Base-by-base conservation (phyloP, 2,797 vertebrate genomes). In the Geotrypetes seraphini region DNA sequence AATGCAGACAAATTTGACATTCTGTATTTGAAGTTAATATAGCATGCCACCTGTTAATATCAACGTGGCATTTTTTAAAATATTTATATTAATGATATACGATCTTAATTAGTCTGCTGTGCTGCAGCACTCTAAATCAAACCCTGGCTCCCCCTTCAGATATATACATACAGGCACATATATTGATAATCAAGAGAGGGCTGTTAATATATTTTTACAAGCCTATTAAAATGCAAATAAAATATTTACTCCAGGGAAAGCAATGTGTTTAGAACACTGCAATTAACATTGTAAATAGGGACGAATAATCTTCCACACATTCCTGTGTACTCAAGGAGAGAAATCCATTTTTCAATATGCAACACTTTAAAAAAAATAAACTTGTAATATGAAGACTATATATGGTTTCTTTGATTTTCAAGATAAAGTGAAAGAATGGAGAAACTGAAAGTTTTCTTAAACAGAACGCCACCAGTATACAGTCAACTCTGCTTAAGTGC, bases 351-450 rank as follows among this genome's bases (percentile, higher is more conserved):
- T 71, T 71, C 63, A 74, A 67, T 75, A 57, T 43, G 34, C 64
- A 69, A 73, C 58, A n/a, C n/a, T n/a, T 53, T 31, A 64, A 65
- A 66, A 59, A 73, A 70, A 60, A 64, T 44, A 61, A 68, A 64
- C 53, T 43, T 39, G 25, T 16, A 36, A 69, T 76, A 63, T 43
- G 73, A 79, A 70, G n/a, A n/a, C n/a, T n/a, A n/a, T n/a, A n/a
- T n/a, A n/a, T n/a, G n/a, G n/a, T n/a, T n/a, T n/a, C n/a, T n/a
- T n/a, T n/a, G n/a, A n/a, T n/a, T n/a, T n/a, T n/a, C n/a, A n/a
- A n/a, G n/a, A n/a, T n/a, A n/a, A n/a, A n/a, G n/a, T n/a, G n/a
- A n/a, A n/a, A n/a, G n/a, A n/a, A n/a, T n/a, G n/a, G n/a, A n/a
- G n/a, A n/a, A n/a, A n/a, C n/a, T n/a, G n/a, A n/a, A n/a, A n/a